Evolutionary conservation across 1,140 invertebrate species (phyloP).

Genomic region (Palaemon carinicauda): DNA sequence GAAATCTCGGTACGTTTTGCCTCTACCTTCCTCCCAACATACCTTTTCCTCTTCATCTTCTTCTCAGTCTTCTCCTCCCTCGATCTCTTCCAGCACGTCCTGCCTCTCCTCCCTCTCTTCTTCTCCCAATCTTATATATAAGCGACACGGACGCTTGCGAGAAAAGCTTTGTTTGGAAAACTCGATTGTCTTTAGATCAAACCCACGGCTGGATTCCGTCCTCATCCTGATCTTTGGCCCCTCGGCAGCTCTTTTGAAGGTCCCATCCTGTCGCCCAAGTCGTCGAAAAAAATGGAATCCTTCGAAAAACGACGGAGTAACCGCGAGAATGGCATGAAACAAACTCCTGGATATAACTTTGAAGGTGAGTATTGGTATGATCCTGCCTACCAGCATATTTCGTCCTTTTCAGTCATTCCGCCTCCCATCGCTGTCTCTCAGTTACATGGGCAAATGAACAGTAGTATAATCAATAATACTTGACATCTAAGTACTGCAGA

Average conservation of each 20-base stretch:
- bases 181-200: too few relatives aligned
- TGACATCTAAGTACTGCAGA: too few relatives aligned
- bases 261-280: neutral
- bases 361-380: slow-evolving; percentile 36
- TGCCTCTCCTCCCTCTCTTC: neutral
- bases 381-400: neutral
- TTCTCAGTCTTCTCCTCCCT: neutral
- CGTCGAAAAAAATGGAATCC: slow-evolving; percentile 16
- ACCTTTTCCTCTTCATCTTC: neutral
- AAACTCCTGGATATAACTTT: slow-evolving; percentile 43
- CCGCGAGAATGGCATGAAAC: slow-evolving; percentile 46
- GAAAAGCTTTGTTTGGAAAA: too few relatives aligned
- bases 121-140: neutral
- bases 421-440: too few relatives aligned
- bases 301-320: slow-evolving; percentile 42
- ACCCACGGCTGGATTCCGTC: neutral
- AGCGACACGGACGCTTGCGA: neutral
- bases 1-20: neutral
- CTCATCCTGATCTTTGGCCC: neutral
- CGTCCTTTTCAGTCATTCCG: neutral
- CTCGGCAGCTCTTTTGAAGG: neutral
- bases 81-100: too few relatives aligned
- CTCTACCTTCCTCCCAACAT: neutral
- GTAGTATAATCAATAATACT: neutral
- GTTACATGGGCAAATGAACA: too few relatives aligned